Conservation (phyloP, 35 echinoderm and acorn worm species). For the Patiria miniata region DNA sequence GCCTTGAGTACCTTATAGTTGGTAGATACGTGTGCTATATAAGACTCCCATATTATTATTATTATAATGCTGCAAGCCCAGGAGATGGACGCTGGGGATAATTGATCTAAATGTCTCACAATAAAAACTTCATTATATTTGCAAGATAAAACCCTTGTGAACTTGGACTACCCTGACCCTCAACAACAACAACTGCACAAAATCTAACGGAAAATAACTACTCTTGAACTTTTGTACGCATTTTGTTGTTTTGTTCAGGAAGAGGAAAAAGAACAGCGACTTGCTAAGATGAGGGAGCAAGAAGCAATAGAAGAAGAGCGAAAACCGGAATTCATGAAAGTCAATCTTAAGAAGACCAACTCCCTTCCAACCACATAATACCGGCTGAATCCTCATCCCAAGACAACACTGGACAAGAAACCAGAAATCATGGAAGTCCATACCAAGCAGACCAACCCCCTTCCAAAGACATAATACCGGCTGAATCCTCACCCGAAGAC, state of each 20-base stretch:
- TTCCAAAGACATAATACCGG: constrained; percentile 15
- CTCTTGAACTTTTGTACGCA: neutral
- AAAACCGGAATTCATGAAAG: constrained; percentile 16
- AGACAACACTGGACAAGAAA: too few relatives aligned
- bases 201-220: too few relatives aligned
- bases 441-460: neutral
- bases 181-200: too few relatives aligned
- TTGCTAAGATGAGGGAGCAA: neutral
- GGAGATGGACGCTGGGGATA: too few relatives aligned
- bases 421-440: constrained; percentile 3
- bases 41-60: too few relatives aligned
- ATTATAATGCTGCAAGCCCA: too few relatives aligned
- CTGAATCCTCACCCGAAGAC: neutral
- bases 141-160: too few relatives aligned
- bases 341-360: neutral
- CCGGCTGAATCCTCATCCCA: neutral
- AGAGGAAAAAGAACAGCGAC: neutral
- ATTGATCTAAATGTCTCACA: too few relatives aligned
- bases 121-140: too few relatives aligned
- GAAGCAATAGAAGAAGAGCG: neutral
- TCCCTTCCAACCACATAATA: constrained; percentile 6
- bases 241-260: neutral
- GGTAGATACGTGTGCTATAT: too few relatives aligned
- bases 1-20: too few relatives aligned
- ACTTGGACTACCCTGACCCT: too few relatives aligned